Percentiles rank a stretch among this genome's conserved stretches.
Conservation (phyloP, 2,113 vertebrate species). For the Pluvialis apricaria region DNA sequence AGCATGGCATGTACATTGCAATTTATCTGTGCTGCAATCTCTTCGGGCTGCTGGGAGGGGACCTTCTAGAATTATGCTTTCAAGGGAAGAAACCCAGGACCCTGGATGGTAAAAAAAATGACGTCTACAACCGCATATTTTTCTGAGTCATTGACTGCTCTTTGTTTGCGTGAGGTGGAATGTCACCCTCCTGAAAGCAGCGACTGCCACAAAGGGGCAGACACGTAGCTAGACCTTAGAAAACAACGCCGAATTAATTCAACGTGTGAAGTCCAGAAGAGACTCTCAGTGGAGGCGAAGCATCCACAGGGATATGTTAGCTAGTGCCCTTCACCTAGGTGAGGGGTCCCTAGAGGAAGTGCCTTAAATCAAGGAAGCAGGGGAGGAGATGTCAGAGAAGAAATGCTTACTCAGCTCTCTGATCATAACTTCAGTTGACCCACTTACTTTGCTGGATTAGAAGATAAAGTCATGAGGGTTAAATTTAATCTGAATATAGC, state of each 20-base stretch:
- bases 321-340: not conserved
- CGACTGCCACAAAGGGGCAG: not conserved
- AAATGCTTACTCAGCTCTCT: slow-evolving; percentile 11
- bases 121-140: not conserved
- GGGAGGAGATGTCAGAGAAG: not conserved
- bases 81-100: not conserved
- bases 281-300: not conserved
- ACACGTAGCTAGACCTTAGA: not conserved
- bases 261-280: not conserved
- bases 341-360: not conserved
- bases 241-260: not conserved
- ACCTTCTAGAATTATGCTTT: not conserved
- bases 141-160: not conserved
- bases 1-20: not conserved
- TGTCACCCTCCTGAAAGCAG: not conserved
- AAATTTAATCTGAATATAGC: slow-evolving; percentile 46
- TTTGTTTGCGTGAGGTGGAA: not conserved
- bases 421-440: not conserved
- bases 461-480: slow-evolving; percentile 37
- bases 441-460: slow-evolving; percentile 41
- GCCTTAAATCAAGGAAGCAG: slow-evolving; percentile 4
- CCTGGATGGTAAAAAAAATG: not conserved
- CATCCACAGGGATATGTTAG: not conserved
- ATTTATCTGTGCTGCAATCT: not conserved
- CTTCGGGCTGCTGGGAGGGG: not conserved